Base-by-base conservation (phyloP, 2,113 vertebrate genomes). In the Neomonachus schauinslandi region DNA sequence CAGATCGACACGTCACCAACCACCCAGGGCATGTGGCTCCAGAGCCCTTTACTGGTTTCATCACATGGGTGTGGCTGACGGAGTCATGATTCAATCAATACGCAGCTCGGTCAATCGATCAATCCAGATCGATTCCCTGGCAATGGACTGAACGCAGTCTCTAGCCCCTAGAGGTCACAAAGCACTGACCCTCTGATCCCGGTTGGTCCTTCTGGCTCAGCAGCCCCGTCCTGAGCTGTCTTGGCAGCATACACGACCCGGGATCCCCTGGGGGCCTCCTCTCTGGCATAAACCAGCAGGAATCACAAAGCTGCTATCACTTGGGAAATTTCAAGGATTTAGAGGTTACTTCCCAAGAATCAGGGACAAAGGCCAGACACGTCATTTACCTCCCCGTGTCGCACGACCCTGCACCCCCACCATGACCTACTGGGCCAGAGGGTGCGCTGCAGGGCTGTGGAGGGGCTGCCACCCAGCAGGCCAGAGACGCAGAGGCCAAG, bases 1-100 rank as follows among this genome's bases (percentile, higher is more conserved):
- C 5, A 22, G 31, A 49, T 2, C 0, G 0, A 26, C 4, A 1
- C 1, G 6, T n/a, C 33, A 22, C 8, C 9, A 63, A 55, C 36
- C 19, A 77, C 14, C 31, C 8, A 0, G 22, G 53, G 80, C 42
- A 4, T 9, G 4, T 1, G 6, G 24, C 12, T 4, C 24, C 85
- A 16, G n/a, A 6, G 33, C 0, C 6, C 4, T 4, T 6, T 6
- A 33, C 18, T 24, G 33, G 88, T 36, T 26, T 65, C n/a, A 18
- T 26, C 16, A 2, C 21, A 0, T 0, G 26, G 85, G 14, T 5
- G 24, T 39, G 15, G 69, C 49, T 13, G 81, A 39, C 4, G 9
- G n/a, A 19, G 7, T 0, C 1, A 3, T 1, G 33, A 55, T 2
- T 19, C 49, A 7, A 18, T 18, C 65, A 12, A 19, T 2, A 18